Conservation (phyloP, 2,797 vertebrate species). For the Sebastes cheni region DNA sequence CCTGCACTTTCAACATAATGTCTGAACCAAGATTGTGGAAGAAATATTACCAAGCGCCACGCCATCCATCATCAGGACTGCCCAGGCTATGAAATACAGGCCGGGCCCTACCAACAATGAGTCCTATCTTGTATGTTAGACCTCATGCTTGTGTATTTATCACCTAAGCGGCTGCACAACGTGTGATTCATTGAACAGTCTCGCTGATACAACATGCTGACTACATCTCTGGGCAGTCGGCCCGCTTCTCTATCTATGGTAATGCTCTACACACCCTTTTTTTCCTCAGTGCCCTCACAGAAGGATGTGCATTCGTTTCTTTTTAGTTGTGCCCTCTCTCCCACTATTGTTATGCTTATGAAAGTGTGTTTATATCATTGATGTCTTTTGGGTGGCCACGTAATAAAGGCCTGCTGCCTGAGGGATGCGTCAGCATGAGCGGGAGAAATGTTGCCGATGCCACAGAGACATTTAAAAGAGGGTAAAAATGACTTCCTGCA, state of each 20-base stretch:
- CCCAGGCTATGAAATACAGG: slow-evolving; percentile 77
- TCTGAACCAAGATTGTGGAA: slow-evolving; percentile 73
- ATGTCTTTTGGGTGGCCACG: slow-evolving; percentile 23
- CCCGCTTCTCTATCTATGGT: slow-evolving; percentile 45
- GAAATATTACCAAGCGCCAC: slow-evolving; percentile 71
- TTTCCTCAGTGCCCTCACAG: slow-evolving; percentile 28
- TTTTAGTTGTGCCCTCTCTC: not conserved
- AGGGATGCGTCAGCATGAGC: slow-evolving; percentile 17
- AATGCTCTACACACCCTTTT: slow-evolving; percentile 23
- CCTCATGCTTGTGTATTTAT: slow-evolving; percentile 83
- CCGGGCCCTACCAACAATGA: slow-evolving; percentile 74
- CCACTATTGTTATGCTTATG: slow-evolving; percentile 11
- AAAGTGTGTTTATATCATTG: slow-evolving; percentile 31
- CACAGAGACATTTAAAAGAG: slow-evolving; percentile 18
- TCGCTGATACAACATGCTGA: slow-evolving; percentile 78
- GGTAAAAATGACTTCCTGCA: not conserved
- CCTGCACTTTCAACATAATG: slow-evolving; percentile 54
- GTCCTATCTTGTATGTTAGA: slow-evolving; percentile 82
- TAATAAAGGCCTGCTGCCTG: slow-evolving; percentile 27
- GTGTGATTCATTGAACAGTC: slow-evolving; percentile 81
- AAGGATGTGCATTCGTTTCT: slow-evolving; percentile 41
- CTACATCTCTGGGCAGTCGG: slow-evolving; percentile 67
- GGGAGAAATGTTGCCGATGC: slow-evolving; percentile 10
- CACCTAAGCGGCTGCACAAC: slow-evolving; percentile 76
- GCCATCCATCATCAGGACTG: slow-evolving; percentile 81